Conservation (phyloP, 35 echinoderm and acorn worm species). For the Diadema setosum region DNA sequence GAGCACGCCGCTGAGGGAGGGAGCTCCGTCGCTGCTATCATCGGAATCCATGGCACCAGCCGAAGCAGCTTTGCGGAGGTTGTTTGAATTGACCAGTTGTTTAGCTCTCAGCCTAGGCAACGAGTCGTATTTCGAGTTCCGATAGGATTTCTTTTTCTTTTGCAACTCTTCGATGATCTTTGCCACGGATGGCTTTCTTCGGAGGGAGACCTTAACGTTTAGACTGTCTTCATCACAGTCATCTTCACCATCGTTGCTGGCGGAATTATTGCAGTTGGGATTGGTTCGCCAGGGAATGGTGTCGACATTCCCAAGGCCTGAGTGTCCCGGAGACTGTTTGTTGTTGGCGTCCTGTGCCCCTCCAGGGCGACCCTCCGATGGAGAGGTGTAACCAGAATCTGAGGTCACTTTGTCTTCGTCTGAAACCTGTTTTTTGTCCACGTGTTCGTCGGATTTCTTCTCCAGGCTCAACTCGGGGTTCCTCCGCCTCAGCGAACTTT, state of each 20-base stretch:
- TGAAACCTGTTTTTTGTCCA: neutral
- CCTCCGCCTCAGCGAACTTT: neutral
- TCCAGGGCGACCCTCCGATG: neutral
- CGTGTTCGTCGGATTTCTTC: neutral
- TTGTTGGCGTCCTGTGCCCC: neutral
- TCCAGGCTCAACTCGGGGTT: neutral
- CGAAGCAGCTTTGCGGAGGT: neutral
- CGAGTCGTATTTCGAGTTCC: neutral
- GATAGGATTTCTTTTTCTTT: neutral
- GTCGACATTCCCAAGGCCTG: neutral
- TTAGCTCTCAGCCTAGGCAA: neutral
- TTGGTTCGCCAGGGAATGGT: neutral
- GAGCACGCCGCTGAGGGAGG: too few relatives aligned
- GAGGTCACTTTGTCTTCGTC: neutral
- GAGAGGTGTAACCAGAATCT: neutral
- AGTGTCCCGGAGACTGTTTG: neutral
- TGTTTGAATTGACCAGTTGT: neutral
- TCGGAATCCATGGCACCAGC: neutral
- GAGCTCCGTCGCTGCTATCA: neutral
- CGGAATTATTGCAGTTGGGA: neutral
- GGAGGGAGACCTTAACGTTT: neutral
- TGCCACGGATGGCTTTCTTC: neutral
- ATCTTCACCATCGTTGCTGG: neutral
- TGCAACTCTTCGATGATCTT: neutral
- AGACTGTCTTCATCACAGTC: too few relatives aligned